Evolutionary conservation across 2,888 invertebrate species (phyloP), one percentile per base, ranked within the genome.

Genomic region (Julus scandinavius): DNA sequence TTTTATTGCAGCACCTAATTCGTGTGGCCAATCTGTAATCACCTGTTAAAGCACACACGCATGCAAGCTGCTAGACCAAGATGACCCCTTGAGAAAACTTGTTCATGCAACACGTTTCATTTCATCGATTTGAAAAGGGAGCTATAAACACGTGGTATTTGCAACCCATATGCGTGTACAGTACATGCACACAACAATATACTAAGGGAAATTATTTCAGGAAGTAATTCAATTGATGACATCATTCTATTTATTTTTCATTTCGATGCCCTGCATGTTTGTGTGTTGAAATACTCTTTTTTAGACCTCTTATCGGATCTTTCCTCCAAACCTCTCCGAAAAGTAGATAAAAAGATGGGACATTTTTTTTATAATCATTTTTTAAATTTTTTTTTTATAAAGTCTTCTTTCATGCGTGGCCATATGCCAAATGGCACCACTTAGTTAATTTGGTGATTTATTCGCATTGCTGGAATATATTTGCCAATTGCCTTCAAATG

Each of bases 191-290:
- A 20, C 63, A 20, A 20, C 63, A 72, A 2, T 72, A 72, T 20
- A 20, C 20, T 72, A 29, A 45, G 63, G 63, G 20, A 72, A 72
- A 72, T 63, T 72, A 72, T 72, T 72, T 72, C 63, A 72, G 63
- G 20, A 72, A 72, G 11, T 72, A 72, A 58, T 58, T n/a, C 5
- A 58, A 58, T 17, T 29, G 63, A 29, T 72, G 63, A 20, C 20
- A 17, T 72, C 63, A 5, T 20, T 72, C 9, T 29, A 20, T 20
- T 9, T 72, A 7, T 1, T 63, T 63, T 20, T 72, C 20, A 20
- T 72, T 72, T 72, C 58, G 5, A 54, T 54, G 17, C 17, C 7
- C 54, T 15, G 54, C 15, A 54, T 17, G 58, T 5, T 7, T 45
- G 7, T 45, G 45, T 45, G 45, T 45, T 45, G 45, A 7, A 45